Base-by-base conservation (phyloP, 2,797 vertebrate species). In the Epinephelus coioides region DNA sequence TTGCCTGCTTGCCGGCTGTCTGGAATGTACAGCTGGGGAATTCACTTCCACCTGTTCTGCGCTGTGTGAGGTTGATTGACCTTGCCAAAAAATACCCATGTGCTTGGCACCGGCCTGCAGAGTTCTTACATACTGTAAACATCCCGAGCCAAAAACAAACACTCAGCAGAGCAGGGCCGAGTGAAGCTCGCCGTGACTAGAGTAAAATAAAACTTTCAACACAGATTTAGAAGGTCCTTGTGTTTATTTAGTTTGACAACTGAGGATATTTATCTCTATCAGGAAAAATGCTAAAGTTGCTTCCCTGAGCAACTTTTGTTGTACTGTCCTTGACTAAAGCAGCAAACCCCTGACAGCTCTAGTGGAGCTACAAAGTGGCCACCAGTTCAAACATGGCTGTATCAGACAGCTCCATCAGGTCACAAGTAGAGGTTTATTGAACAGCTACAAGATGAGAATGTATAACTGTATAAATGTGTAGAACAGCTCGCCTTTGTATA, bases 1-100 rank as follows among this genome's bases (percentile, higher is more conserved):
- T 77, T 4, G 40, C 60, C 68, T 51, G 81, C 85, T 76, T 11
- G 51, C 64, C 21, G 64, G 61, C 78, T 59, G 63, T 69, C 79
- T 82, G 90, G 79, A 78, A 86, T 65, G 81, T 77, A 81, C 89
- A 88, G 80, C 87, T 89, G 86, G 88, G 90, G 86, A 90, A 76
- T 91, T 90, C 72, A 85, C 75, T 51, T 79, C 81, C 91, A 94
- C 87, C 88, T 93, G 91, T 88, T 86, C 76, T 60, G 60, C 74
- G 73, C 69, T 56, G 54, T 54, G 73, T 74, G 86, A 1, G 15
- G 76, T 40, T 13, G 23, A 34, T 30, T 54, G 79, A 84, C 78
- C 75, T 79, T 78, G 81, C 83, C 86, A 87, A 81, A 83, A 77
- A 46, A 74, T 13, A 63, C 62, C 73, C 71, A 38, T 70, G 84